Conservation (phyloP, 2,888 invertebrate species). For the Heliconius erato region DNA sequence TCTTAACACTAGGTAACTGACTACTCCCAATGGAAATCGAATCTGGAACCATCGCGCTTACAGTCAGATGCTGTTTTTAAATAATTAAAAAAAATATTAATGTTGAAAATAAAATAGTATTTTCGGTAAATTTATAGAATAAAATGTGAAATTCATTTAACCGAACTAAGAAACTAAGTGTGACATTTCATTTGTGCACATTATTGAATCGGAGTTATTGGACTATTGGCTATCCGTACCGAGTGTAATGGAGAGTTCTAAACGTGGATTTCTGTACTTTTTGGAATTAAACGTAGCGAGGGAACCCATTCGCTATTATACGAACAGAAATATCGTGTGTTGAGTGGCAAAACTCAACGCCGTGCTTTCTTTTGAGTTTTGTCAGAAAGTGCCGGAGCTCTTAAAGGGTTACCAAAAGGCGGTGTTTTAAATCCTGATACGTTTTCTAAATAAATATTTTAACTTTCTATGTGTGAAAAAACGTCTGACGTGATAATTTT, state of each 20-base stretch:
- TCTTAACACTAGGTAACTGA: too few species aligned
- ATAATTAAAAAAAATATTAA: not conserved
- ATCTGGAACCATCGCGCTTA: too few species aligned
- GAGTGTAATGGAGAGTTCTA: conserved; percentile 50
- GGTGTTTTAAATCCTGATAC: too few species aligned
- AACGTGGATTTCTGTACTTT: not conserved
- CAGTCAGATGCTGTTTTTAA: too few species aligned
- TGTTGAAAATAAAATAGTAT: conserved; percentile 41
- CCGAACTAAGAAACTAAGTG: conserved; percentile 53
- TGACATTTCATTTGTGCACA: conserved; percentile 77
- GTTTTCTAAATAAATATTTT: too few species aligned
- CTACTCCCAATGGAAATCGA: too few species aligned
- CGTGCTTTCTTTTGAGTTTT: too few species aligned
- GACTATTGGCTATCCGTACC: conserved; percentile 55
- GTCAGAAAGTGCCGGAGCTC: too few species aligned
- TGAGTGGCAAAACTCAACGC: not conserved
- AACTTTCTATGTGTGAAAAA: too few species aligned
- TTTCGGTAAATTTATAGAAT: conserved; percentile 59
- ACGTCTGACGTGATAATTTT: too few species aligned
- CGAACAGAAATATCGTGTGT: not conserved
- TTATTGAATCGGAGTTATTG: conserved; percentile 84
- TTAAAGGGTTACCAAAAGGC: too few species aligned
- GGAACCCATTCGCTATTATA: not conserved
- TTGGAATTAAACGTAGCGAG: not conserved
- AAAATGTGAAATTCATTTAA: conserved; percentile 57